Percentiles rank a stretch among this genome's conserved stretches.
Evolutionary conservation across 2,113 vertebrate genomes (phyloP).

Genomic region (Octodon degus): DNA sequence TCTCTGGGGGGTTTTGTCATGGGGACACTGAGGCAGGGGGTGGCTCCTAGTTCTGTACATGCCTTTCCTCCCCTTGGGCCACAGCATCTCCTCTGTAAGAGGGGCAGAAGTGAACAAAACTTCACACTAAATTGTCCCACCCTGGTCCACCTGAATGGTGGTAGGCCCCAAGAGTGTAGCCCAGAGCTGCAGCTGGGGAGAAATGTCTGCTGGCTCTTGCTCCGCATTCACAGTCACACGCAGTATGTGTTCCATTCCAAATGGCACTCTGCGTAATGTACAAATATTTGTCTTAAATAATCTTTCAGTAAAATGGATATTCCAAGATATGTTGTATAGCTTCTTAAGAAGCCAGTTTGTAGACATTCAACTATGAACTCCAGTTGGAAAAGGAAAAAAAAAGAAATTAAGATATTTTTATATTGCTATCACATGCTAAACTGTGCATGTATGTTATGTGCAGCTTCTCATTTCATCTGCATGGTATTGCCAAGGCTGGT

Average conservation of each 20-base stretch:
- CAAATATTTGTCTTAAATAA: constrained; percentile 64
- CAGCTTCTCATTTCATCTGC: background rate
- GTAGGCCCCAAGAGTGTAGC: background rate
- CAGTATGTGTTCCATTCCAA: constrained; percentile 20
- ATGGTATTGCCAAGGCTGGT: background rate
- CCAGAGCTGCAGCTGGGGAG: background rate
- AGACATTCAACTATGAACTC: constrained; percentile 14
- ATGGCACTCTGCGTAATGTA: constrained; percentile 44
- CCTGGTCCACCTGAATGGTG: background rate
- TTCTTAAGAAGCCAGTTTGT: background rate
- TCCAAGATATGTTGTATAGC: constrained; percentile 25
- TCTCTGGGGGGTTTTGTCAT: background rate
- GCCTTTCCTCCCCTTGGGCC: background rate
- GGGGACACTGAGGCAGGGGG: background rate
- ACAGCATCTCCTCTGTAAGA: background rate
- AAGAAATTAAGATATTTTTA: constrained; percentile 24
- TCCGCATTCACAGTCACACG: background rate
- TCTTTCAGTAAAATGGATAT: constrained; percentile 32
- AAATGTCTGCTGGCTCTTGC: background rate
- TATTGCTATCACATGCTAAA: background rate
- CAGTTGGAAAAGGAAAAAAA: background rate
- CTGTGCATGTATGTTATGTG: no score
- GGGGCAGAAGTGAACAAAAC: background rate
- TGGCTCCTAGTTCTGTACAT: background rate
- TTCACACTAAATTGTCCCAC: background rate